Evolutionary conservation across 2,113 vertebrate genomes (phyloP).

Genomic region (Corvus hawaiiensis): DNA sequence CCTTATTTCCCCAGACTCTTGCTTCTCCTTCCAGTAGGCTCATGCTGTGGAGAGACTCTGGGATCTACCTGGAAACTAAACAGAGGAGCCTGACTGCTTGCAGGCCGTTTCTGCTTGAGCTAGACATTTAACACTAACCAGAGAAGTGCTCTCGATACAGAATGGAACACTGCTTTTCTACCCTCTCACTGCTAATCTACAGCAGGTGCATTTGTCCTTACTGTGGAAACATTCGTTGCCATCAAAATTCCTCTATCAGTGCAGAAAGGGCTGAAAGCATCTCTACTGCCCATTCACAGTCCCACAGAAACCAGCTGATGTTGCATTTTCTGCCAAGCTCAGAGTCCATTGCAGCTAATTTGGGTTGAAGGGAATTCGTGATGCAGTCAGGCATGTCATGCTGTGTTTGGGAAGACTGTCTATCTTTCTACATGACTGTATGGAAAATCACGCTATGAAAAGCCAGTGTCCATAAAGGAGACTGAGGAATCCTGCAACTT

Average conservation of each 20-base stretch:
- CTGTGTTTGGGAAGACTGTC: not conserved
- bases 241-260: not conserved
- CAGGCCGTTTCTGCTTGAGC: not conserved
- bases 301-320: not conserved
- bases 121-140: not conserved
- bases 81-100: not conserved
- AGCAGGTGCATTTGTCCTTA: fast-evolving
- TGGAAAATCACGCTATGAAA: not conserved
- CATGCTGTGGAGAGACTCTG: not conserved
- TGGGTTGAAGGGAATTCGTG: not conserved
- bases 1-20: not conserved
- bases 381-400: fast-evolving
- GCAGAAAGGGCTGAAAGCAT: not conserved
- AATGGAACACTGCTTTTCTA: not conserved
- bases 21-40: not conserved
- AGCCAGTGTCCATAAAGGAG: not conserved
- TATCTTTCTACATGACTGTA: not conserved
- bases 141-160: not conserved
- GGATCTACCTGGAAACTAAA: not conserved
- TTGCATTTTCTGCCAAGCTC: not conserved
- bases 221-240: not conserved
- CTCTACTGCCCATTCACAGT: not conserved
- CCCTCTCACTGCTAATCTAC: not conserved
- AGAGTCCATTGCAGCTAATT: not conserved
- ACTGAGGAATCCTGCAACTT: not conserved